Conservation (phyloP, 2,113 vertebrate genomes). For the Canis aureus region DNA sequence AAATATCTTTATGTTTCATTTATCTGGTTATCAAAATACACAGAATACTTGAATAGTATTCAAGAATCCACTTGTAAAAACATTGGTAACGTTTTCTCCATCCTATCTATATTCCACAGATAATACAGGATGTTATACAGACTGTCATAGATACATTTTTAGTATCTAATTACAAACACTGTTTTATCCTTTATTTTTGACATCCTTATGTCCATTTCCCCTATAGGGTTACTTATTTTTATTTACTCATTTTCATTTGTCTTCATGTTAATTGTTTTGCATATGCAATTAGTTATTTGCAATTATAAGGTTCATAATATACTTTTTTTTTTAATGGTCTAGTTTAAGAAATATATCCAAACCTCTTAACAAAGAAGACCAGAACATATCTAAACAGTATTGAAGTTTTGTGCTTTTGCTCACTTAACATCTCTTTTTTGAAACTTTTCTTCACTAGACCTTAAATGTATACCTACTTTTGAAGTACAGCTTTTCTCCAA, state of each 20-base stretch:
- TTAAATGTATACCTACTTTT: not conserved
- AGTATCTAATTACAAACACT: not conserved
- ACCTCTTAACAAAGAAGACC: not conserved
- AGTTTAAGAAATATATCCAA: not conserved
- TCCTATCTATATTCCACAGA: not conserved
- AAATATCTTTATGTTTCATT: constrained; percentile 74
- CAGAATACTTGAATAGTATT: not conserved
- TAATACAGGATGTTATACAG: not conserved
- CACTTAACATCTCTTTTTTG: not conserved
- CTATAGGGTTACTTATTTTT: not conserved
- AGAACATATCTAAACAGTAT: not conserved
- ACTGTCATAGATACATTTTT: not conserved
- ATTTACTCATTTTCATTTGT: not conserved
- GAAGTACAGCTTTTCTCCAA: not conserved
- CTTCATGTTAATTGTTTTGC: not conserved
- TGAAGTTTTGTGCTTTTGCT: not conserved
- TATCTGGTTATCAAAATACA: constrained; percentile 79
- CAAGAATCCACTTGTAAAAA: not conserved
- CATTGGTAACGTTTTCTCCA: not conserved
- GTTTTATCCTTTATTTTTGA: not conserved
- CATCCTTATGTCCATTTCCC: not conserved
- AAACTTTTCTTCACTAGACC: not conserved
- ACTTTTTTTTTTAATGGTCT: not conserved
- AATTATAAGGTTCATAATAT: not conserved
- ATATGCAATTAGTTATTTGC: not conserved